Evolutionary conservation across 2,888 invertebrate genomes (phyloP), one percentile per base, ranked within the genome.

Genomic region (Arge pagana): DNA sequence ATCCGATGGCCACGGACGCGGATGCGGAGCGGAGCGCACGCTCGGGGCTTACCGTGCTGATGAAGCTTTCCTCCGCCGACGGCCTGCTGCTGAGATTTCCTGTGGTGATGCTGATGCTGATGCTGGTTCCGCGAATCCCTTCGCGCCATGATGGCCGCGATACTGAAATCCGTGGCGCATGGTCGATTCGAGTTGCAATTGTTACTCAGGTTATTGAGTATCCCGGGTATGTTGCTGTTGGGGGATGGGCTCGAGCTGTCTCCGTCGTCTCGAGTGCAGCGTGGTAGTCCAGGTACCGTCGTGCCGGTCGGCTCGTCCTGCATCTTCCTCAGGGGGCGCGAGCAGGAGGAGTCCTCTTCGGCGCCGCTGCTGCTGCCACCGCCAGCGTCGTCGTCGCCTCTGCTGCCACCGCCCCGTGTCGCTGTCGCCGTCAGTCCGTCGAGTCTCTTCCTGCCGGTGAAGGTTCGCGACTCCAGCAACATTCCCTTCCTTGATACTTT

Each of bases 161-260:
- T 95, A 78, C 93, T 93, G 83, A 96, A 96, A 82, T 96, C 95
- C 60, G 95, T 95, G 78, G 93, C 93, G 81, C 89, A 88, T 64
- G 89, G 87, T 72, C 87, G 79, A 76, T 83, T 85, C 58, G 86
- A 72, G 48, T 72, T 72, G 57, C 72, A 72, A 48, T 61, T 61
- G 55, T 59, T 62, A 49, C 72, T 74, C 54, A 71, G 73, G 58
- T 72, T 50, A 13, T 55, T 71, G 31, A 70, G 48, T 53, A 72
- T 70, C 58, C 72, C 71, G 39, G 71, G 57, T 21, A 74, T 64
- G 52, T 69, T 73, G 56, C 67, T 68, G 62, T 72, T 73, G 21
- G 76, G 73, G 53, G 74, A 73, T 15, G 74, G 75, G 57, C 72
- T 86, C 76, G 85, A 86, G 67, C 85, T 85, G 71, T 84, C 85